phyloP scores from a whole-genome alignment of 2,113 vertebrate genomes.

The Lagopus muta region DNA sequence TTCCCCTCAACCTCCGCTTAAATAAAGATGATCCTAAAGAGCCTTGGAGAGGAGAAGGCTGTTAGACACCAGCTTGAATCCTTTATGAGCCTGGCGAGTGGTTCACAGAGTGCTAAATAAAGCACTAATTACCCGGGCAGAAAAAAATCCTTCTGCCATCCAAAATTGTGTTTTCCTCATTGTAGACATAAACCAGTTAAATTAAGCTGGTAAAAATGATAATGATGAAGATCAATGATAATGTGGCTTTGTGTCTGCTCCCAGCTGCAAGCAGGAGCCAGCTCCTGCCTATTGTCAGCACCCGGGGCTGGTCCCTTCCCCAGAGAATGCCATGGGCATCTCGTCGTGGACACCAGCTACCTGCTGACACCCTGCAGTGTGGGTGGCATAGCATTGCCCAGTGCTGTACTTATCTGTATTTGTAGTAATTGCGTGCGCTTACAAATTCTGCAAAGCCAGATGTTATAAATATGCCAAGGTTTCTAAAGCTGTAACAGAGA shows the following conservation, averaged over 20 bases:
- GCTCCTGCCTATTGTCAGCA: background rate
- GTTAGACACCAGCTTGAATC: background rate
- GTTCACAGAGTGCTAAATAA: background rate
- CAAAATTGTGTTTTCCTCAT: constrained; percentile 7
- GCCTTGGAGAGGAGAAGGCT: constrained; percentile 2
- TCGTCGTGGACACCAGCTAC: background rate
- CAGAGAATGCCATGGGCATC: accelerated
- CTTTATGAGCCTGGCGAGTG: background rate
- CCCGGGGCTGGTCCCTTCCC: background rate
- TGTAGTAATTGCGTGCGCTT: background rate
- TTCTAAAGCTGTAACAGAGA: constrained; percentile 12
- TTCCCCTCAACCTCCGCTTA: background rate
- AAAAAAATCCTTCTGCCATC: background rate
- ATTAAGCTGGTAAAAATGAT: background rate
- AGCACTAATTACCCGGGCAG: constrained; percentile 13
- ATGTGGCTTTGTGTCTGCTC: background rate
- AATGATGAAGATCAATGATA: background rate
- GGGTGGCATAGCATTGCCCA: background rate
- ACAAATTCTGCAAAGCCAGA: background rate
- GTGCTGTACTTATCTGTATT: background rate
- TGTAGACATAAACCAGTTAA: background rate
- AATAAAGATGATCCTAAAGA: background rate
- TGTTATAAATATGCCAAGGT: background rate
- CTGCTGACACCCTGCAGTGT: background rate
- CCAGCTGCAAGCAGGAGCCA: background rate